phyloP scores from a whole-genome alignment of 2,888 invertebrate species.

The Stenoptilia bipunctidactyla region DNA sequence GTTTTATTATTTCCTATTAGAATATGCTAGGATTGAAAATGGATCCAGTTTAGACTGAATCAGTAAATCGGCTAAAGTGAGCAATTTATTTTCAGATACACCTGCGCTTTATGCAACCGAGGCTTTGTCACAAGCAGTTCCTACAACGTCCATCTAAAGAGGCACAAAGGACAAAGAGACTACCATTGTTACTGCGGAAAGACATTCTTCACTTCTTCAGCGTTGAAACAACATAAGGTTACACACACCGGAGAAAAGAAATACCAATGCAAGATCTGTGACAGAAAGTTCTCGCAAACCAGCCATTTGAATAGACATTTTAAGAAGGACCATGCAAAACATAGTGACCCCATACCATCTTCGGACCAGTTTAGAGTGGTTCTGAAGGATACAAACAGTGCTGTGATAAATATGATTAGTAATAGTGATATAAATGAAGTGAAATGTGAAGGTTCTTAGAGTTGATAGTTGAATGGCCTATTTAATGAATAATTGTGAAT shows the following conservation, averaged over 20 bases:
- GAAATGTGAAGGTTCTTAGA: too few species aligned
- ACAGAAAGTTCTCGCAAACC: conserved; percentile 54
- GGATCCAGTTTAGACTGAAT: too few species aligned
- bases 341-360: background rate
- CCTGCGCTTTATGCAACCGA: conserved; percentile 48
- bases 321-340: conserved; percentile 47
- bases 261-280: conserved; percentile 57
- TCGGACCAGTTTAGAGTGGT: background rate
- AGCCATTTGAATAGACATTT: conserved; percentile 56
- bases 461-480: too few species aligned
- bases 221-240: conserved; percentile 51
- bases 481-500: too few species aligned
- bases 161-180: conserved; percentile 57
- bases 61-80: too few species aligned
- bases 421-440: too few species aligned
- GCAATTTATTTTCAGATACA: conserved; percentile 40
- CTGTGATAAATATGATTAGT: background rate
- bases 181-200: conserved; percentile 60
- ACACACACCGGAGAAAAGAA: conserved; percentile 60
- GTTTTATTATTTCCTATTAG: too few species aligned
- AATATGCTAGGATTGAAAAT: too few species aligned
- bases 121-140: conserved; percentile 58
- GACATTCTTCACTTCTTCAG: conserved; percentile 56
- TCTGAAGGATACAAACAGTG: background rate
- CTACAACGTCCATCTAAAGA: conserved; percentile 50